Evolutionary conservation across 2,888 invertebrate genomes (phyloP).

Genomic region (Troides oblongomaculatus): DNA sequence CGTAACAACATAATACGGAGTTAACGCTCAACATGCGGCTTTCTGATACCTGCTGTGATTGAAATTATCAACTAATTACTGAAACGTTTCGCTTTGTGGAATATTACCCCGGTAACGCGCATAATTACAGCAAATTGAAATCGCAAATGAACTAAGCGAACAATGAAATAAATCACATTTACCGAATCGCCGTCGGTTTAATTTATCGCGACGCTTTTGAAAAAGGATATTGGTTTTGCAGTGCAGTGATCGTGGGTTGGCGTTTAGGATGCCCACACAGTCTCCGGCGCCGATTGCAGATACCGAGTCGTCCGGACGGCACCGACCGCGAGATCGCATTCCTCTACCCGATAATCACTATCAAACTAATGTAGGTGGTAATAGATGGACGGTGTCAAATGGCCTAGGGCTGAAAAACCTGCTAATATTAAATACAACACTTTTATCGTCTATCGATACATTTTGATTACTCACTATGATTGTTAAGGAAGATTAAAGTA

Average conservation of each 20-base stretch:
- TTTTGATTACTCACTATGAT: background rate
- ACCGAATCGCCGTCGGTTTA: conserved; percentile 11
- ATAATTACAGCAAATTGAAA: conserved; percentile 26
- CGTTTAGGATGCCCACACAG: conserved; percentile 30
- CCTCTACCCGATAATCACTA: conserved; percentile 57
- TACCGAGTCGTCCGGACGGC: conserved; percentile 47
- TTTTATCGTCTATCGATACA: background rate
- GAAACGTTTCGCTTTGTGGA: conserved; percentile 42
- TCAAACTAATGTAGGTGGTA: conserved; percentile 64
- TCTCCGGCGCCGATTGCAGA: conserved; percentile 46
- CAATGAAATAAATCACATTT: conserved; percentile 20
- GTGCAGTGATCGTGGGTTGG: conserved; percentile 18
- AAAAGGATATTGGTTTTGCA: conserved; percentile 8
- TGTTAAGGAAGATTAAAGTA: no score
- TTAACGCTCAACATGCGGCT: conserved; percentile 48
- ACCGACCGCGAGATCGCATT: conserved; percentile 62
- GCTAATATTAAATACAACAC: conserved; percentile 4
- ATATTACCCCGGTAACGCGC: conserved; percentile 29
- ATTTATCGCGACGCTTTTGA: conserved; percentile 6
- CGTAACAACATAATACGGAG: conserved; percentile 48
- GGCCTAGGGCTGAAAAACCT: conserved; percentile 37
- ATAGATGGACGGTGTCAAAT: conserved; percentile 61
- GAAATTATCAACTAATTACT: conserved; percentile 40
- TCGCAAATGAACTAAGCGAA: conserved; percentile 8
- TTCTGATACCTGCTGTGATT: conserved; percentile 42